Base-by-base conservation (phyloP, 2,113 vertebrate genomes). In the Rhagologus leucostigma region DNA sequence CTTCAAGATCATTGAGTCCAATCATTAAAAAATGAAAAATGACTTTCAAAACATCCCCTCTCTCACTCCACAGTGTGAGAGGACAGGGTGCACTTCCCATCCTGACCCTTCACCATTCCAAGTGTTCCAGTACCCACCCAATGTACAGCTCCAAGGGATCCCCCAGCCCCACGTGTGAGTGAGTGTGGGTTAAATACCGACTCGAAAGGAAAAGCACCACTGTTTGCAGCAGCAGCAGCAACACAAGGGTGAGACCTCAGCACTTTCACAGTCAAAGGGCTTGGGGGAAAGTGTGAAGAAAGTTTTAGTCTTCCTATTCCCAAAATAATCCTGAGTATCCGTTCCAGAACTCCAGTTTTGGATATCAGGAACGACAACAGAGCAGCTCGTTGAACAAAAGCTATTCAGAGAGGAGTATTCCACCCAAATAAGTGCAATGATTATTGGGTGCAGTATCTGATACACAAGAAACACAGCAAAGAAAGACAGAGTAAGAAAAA, bases 401-500 rank as follows among this genome's bases (percentile, higher is more conserved):
- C 39, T 18, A 29, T 37, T 55, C 37, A 73, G 19, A 70, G 32
- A 41, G 24, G n/a, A 41, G 27, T 22, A 60, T 69, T 68, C 80
- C 53, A 67, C 32, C 32, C 39, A 49, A 76, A 1, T 32, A 73
- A 68, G 18, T 22, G 30, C 15, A 84, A 9, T 22, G 37, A 65
- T 46, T 74, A 32, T 17, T 21, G 15, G 15, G 13, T 41, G 49
- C 15, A 18, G 3, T 55, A 84, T 50, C 42, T 56, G 59, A 78
- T 52, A 71, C 11, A 50, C 11, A 64, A 73, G 44, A 67, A 53
- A 22, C 18, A 64, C 20, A 83, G 37, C 18, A 55, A 71, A 85
- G 26, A 69, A 89, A 84, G 90, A 19, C 21, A 79, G 7, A 42
- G 26, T 32, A 83, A 84, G 41, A 80, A 86, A 95, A 76, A 59